These are phyloP conservation scores for Argyresthia albistria DNA, from an alignment of 2,888 invertebrate species.

Conservation along the genomic window DNA sequence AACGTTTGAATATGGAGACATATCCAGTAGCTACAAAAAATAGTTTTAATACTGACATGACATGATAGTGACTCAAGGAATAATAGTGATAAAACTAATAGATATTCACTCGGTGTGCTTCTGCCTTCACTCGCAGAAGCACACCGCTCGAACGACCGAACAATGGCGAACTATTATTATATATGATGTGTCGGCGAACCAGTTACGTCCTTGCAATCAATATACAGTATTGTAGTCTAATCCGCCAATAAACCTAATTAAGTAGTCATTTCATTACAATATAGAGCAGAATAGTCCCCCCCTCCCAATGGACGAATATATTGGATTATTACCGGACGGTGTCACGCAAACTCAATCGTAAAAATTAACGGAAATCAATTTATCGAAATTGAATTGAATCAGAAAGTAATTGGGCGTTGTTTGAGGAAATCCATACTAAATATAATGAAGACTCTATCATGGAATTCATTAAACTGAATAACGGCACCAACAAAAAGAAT, in stretches of 20 bases:
- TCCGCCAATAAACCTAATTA: constrained; percentile 30
- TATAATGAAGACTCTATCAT: constrained; percentile 35
- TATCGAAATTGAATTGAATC: constrained; percentile 57
- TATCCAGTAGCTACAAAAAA: no score
- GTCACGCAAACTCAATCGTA: constrained; percentile 69
- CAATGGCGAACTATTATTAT: no score
- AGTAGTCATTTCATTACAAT: constrained; percentile 45
- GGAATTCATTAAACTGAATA: constrained; percentile 28
- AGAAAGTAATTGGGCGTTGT: constrained; percentile 11
- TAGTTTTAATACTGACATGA: no score
- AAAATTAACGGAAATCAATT: constrained; percentile 66
- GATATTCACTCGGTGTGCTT: no score
- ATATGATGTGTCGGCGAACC: no score
- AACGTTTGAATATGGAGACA: no score
- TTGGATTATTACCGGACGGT: constrained; percentile 63
- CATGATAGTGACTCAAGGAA: no score
- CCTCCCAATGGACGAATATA: constrained; percentile 63
- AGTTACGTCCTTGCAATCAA: not conserved
- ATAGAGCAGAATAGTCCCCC: constrained; percentile 16
- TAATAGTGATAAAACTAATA: no score
- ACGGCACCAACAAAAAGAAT: constrained; percentile 28
- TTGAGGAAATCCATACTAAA: constrained; percentile 12
- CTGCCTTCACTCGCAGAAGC: no score
- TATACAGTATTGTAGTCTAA: constrained; percentile 10
- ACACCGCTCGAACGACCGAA: no score